phyloP scores from a whole-genome alignment of 2,888 invertebrate species.

The Drosophila histrio region DNA sequence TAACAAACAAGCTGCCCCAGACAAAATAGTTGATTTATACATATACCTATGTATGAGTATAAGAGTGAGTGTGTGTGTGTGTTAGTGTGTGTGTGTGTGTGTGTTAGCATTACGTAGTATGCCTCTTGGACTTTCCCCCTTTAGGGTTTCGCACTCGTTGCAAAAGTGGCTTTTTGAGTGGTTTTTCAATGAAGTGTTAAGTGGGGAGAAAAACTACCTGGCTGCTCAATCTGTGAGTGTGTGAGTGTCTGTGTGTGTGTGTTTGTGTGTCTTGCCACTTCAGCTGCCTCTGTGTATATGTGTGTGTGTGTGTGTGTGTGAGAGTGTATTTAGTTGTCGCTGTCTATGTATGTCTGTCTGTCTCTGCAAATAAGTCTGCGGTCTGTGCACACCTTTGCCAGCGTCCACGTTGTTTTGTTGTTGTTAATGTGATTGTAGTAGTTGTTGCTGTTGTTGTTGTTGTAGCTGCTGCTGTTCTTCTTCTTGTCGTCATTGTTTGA shows the following conservation, averaged over 20 bases:
- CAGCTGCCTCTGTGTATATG: constrained; percentile 9
- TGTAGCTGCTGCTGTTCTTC: constrained; percentile 24
- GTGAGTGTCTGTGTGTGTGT: constrained; percentile 20
- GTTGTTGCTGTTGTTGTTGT: constrained; percentile 23
- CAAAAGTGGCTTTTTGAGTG: constrained; percentile 78
- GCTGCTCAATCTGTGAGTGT: constrained; percentile 41
- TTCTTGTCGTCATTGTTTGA: constrained; percentile 67
- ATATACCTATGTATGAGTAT: constrained; percentile 15
- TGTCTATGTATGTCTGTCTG: constrained; percentile 38
- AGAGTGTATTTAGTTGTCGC: constrained; percentile 69
- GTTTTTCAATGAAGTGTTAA: constrained; percentile 82
- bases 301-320: constrained; percentile 19
- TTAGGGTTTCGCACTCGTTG: constrained; percentile 48
- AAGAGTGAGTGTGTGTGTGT: constrained; percentile 10
- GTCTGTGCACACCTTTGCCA: constrained; percentile 65
- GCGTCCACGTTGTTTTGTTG: constrained; percentile 27
- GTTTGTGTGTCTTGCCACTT: constrained; percentile 50
- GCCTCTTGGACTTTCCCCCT: constrained; percentile 19
- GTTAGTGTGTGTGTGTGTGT: constrained; percentile 12
- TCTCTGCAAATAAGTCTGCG: constrained; percentile 64
- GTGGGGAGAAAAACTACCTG: constrained; percentile 63
- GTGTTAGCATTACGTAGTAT: constrained; percentile 14
- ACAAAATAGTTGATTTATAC: constrained; percentile 55
- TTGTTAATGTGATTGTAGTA: constrained; percentile 25
- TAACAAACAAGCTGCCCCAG: constrained; percentile 41